These are phyloP conservation scores for Centropyge bicolor DNA, from an alignment of 2,797 vertebrate genomes.

Conservation along the genomic window DNA sequence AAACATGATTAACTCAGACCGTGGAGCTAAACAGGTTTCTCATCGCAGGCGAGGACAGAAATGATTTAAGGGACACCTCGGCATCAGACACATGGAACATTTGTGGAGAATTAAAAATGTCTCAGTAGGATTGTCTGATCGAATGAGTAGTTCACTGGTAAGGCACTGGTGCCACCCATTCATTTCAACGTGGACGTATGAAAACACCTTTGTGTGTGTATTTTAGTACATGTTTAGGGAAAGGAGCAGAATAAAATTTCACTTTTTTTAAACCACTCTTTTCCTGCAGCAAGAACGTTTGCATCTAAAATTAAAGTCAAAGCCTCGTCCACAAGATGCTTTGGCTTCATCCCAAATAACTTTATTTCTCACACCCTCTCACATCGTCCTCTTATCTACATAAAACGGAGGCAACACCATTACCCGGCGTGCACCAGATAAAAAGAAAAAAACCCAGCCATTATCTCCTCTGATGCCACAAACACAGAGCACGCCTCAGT, in stretches of 20 bases:
- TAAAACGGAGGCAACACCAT: constrained; percentile 31
- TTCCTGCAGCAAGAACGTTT: not conserved
- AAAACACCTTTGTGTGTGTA: constrained; percentile 4
- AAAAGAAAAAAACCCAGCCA: constrained; percentile 34
- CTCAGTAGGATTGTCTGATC: not conserved
- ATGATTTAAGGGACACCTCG: not conserved
- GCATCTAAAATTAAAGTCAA: constrained; percentile 5
- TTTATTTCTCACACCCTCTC: constrained; percentile 1
- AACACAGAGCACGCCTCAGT: constrained; percentile 1
- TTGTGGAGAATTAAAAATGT: not conserved
- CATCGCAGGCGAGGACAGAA: not conserved
- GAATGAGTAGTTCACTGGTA: not conserved
- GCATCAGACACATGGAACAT: not conserved
- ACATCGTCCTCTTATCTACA: constrained; percentile 48
- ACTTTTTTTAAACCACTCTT: not conserved
- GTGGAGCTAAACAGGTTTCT: constrained; percentile 30
- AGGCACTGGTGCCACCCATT: not conserved
- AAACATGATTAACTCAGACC: constrained; percentile 64
- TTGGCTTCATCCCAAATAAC: constrained; percentile 7
- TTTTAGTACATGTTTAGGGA: not conserved
- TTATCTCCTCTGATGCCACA: constrained; percentile 34
- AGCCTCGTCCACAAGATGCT: not conserved
- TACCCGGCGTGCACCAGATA: constrained; percentile 33
- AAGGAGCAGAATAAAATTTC: not conserved
- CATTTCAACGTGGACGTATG: constrained; percentile 2